Evolutionary conservation across 2,797 vertebrate species (phyloP), one percentile per base, ranked within the genome.

Genomic region (Naso thynnoides): DNA sequence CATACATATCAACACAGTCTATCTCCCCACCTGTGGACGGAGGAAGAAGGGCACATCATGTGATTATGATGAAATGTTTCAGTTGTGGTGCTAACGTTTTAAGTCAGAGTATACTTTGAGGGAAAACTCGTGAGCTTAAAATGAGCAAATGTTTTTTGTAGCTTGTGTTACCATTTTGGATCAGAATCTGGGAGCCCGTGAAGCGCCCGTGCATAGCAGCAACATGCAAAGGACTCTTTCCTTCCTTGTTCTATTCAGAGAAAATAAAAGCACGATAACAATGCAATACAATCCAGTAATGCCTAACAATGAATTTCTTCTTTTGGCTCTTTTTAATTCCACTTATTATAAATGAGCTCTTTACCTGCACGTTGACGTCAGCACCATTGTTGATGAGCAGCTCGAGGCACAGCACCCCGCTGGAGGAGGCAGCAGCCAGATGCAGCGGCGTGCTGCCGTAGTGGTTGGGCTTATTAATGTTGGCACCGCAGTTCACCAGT

Each of bases 321-420:
- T 23, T 39, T 31, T 64, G 55, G 2, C 24, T 8, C 6, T 54
- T 33, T 33, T 41, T 21, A 38, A 38, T 47, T 33, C 8, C 10
- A 36, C 23, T 24, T 16, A 18, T 23, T 21, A 27, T 47, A 65
- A 33, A 33, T 2, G 49, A n/a, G 3, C 18, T 38, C 14, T 72
- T 72, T 47, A 98, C 98, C 97, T 97, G 96, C 75, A 96, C 90
- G 89, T 96, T 98, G 89, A 99, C 95, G 4, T 99, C 97, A 0
- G 97, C 97, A 11, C 97, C 97, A 0, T 98, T 98, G 90, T 98
- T 98, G 80, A 99, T 96, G 1, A 99, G 93, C 75, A 99, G 95
- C 92, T 99, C 97, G 11, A 99, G 93, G 89, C 97, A 98, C 62
- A 98, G 93, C 1, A 95, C 97, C 55, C 97, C 98, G 1, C 97